Evolutionary conservation across 92 coral and sea anemone genomes (phyloP).

Genomic region (Phymanthus crucifer): DNA sequence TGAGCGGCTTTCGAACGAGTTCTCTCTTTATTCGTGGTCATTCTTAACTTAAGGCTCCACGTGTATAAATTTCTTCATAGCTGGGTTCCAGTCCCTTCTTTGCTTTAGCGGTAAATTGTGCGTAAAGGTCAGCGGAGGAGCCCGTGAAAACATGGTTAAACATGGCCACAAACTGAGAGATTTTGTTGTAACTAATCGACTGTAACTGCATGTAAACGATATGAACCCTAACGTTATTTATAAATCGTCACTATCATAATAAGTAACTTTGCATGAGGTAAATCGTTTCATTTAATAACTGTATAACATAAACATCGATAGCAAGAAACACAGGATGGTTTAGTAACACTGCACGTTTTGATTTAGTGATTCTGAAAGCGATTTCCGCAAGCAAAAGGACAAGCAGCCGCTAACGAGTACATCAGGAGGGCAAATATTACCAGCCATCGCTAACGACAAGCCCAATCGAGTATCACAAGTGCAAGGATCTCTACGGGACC

Average conservation of each 20-base stretch:
- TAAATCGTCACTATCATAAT: not conserved
- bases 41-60: not conserved
- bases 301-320: too few species aligned
- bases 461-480: constrained; percentile 59
- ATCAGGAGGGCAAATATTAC: constrained; percentile 65
- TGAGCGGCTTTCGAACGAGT: constrained; percentile 31
- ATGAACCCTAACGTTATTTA: not conserved
- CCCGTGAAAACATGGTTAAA: not conserved
- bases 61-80: too few species aligned
- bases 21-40: not conserved
- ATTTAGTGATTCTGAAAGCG: constrained; percentile 59
- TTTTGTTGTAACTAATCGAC: not conserved
- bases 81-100: not conserved
- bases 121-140: not conserved
- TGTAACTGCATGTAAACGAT: not conserved
- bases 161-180: not conserved
- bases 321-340: not conserved
- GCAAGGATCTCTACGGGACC: constrained; percentile 67
- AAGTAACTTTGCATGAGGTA: not conserved
- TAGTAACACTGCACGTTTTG: not conserved
- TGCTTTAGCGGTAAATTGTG: not conserved
- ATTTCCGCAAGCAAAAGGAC: constrained; percentile 50
- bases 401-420: constrained; percentile 28
- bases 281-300: too few species aligned
- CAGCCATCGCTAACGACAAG: constrained; percentile 62